Evolutionary conservation across 2,113 vertebrate genomes (phyloP).

Genomic region (Antechinus stuartii): DNA sequence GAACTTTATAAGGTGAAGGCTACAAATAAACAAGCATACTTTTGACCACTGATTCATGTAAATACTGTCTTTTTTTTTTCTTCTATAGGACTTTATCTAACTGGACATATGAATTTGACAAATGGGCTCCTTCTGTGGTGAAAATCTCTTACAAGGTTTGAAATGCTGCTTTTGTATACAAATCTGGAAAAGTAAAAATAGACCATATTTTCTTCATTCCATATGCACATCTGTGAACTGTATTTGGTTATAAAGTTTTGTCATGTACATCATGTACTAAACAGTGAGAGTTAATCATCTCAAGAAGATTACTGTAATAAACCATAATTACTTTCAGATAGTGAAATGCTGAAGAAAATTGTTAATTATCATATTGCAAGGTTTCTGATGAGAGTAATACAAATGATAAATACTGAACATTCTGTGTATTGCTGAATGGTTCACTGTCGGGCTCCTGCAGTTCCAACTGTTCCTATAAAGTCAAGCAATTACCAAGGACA

Average conservation of each 20-base stretch:
- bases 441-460: background rate
- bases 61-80: conserved; percentile 35
- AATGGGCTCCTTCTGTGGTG: conserved; percentile 98
- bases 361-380: conserved; percentile 73
- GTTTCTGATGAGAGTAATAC: conserved; percentile 75
- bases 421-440: conserved; percentile 28
- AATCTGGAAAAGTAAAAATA: conserved; percentile 57
- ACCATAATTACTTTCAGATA: conserved; percentile 78
- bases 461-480: conserved; percentile 26
- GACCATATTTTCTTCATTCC: conserved; percentile 50
- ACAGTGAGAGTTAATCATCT: conserved; percentile 73
- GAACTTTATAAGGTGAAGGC: conserved; percentile 29
- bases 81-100: conserved; percentile 94
- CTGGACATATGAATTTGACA: conserved; percentile 98
- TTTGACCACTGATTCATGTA: conserved; percentile 25
- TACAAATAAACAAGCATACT: conserved; percentile 48
- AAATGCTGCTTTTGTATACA: conserved; percentile 70
- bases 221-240: conserved; percentile 69
- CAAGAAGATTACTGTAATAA: conserved; percentile 74
- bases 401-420: conserved; percentile 56
- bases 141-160: conserved; percentile 99
- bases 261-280: conserved; percentile 64
- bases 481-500: conserved; percentile 28
- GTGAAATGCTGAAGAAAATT: conserved; percentile 79
- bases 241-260: conserved; percentile 73